Evolutionary conservation across 2,113 vertebrate genomes (phyloP).

Genomic region (Podarcis raffonei): DNA sequence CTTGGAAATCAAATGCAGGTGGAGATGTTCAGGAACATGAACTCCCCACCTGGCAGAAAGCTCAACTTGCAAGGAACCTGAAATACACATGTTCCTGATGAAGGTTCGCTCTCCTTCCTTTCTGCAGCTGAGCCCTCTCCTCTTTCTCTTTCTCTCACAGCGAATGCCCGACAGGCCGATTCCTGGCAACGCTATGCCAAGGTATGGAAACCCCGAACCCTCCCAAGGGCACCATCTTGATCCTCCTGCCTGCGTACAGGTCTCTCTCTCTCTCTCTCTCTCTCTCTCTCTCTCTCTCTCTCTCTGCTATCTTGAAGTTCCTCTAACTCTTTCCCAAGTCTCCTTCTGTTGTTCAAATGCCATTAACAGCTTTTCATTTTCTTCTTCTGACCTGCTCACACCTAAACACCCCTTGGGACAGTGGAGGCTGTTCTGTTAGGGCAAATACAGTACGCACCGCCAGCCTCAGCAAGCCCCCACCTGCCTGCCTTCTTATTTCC

Average conservation of each 20-base stretch:
- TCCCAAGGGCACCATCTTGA: not conserved
- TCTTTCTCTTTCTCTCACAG: slow-evolving; percentile 42
- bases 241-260: not conserved
- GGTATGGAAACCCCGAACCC: slow-evolving; percentile 53
- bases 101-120: no score
- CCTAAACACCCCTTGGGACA: not conserved
- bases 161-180: slow-evolving; percentile 67
- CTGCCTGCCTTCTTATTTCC: no score
- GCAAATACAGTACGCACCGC: no score
- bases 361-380: not conserved
- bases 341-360: not conserved
- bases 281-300: not conserved
- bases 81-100: not conserved
- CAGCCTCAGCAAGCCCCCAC: no score
- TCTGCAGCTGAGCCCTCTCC: not conserved
- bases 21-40: not conserved
- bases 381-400: not conserved
- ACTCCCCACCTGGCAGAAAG: not conserved
- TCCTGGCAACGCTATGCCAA: slow-evolving; percentile 71
- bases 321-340: not conserved
- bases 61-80: not conserved
- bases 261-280: not conserved
- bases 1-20: not conserved
- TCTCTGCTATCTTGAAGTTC: not conserved
- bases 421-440: no score